Evolutionary conservation across 2,888 invertebrate species (phyloP).

Genomic region (Nomada ruficornis): DNA sequence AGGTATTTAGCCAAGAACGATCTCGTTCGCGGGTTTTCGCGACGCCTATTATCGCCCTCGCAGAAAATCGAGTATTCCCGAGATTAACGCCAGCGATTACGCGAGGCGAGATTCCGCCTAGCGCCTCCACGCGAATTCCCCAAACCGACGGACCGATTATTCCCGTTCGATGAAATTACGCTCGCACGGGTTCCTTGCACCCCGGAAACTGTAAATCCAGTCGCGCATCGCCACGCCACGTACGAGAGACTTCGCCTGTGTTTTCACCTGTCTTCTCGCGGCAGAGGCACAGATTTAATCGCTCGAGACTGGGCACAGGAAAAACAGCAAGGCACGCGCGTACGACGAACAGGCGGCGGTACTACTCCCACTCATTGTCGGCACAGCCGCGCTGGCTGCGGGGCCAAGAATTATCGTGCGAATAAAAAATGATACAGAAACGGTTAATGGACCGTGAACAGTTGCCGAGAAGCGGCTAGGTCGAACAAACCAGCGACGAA

Average conservation of each 20-base stretch:
- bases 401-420: slow-evolving; percentile 6
- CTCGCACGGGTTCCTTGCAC: slow-evolving; percentile 25
- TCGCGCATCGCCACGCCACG: slow-evolving; percentile 18
- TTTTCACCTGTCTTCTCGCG: slow-evolving; percentile 54
- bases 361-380: slow-evolving; percentile 18
- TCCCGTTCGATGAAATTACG: slow-evolving; percentile 46
- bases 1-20: slow-evolving; percentile 26
- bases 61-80: slow-evolving; percentile 4
- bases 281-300: slow-evolving; percentile 63
- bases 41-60: slow-evolving; percentile 1
- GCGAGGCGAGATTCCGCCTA: slow-evolving; percentile 22
- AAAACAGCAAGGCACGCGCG: slow-evolving; percentile 26
- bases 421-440: slow-evolving; percentile 8
- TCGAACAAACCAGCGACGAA: slow-evolving; percentile 27
- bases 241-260: slow-evolving; percentile 37
- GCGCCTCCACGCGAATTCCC: slow-evolving; percentile 22
- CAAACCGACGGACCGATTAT: slow-evolving; percentile 1
- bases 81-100: background rate
- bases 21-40: background rate
- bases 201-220: slow-evolving; percentile 57
- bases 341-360: slow-evolving; percentile 41
- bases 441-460: slow-evolving; percentile 35
- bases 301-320: slow-evolving; percentile 30
- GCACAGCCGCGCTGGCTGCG: slow-evolving; percentile 41
- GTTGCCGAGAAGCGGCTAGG: background rate